Conservation (phyloP, 2,888 invertebrate genomes). For the Smittia sp. region DNA sequence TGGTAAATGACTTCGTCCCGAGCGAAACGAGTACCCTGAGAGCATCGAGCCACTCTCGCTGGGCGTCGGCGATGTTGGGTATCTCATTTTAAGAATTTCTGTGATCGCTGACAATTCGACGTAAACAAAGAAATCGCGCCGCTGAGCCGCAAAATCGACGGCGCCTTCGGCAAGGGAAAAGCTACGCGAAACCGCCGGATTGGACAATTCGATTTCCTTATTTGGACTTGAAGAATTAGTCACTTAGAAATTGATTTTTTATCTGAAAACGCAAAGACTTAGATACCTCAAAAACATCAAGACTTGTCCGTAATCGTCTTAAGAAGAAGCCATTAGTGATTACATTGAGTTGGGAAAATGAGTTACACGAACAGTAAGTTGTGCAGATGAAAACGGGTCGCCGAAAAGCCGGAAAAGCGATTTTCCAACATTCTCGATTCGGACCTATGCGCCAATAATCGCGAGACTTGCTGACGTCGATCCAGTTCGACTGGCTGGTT, state of each 20-base stretch:
- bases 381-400: neutral
- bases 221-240: neutral
- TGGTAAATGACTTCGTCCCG: slow-evolving; percentile 59
- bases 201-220: no score
- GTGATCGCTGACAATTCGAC: neutral
- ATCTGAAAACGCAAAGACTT: slow-evolving; percentile 3
- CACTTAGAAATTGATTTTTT: neutral
- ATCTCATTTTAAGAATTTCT: slow-evolving; percentile 55
- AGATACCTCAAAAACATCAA: slow-evolving; percentile 21
- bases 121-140: slow-evolving; percentile 16
- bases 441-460: neutral
- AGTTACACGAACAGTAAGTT: slow-evolving; percentile 37
- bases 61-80: slow-evolving; percentile 62
- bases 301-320: neutral
- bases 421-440: neutral
- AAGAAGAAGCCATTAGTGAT: slow-evolving; percentile 9
- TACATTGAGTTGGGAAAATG: slow-evolving; percentile 21
- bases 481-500: neutral
- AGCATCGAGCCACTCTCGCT: slow-evolving; percentile 52
- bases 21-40: slow-evolving; percentile 48
- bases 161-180: no score
- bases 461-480: no score
- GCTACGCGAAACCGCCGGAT: no score
- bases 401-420: slow-evolving; percentile 29
- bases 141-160: no score